Evolutionary conservation across 2,113 vertebrate species (phyloP).

Genomic region (Clinocottus analis): DNA sequence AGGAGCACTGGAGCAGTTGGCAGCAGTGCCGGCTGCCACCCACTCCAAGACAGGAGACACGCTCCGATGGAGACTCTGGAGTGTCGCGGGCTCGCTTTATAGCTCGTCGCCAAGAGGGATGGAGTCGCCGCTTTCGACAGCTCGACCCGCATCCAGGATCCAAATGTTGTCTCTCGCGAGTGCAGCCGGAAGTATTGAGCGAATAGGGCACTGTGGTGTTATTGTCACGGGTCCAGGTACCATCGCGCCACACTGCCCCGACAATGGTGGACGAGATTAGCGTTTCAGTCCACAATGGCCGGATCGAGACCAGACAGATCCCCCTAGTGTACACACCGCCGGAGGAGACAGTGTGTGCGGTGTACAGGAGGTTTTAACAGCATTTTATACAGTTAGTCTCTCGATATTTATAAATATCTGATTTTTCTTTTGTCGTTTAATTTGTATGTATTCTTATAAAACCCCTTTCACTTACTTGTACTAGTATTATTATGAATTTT

Average conservation of each 20-base stretch:
- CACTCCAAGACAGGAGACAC: slow-evolving; percentile 54
- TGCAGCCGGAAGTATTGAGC: background rate
- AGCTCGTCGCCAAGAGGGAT: slow-evolving; percentile 50
- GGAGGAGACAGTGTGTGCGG: background rate
- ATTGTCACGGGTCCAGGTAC: slow-evolving; percentile 14
- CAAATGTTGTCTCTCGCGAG: slow-evolving; percentile 20
- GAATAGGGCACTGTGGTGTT: background rate
- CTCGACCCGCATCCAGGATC: slow-evolving; percentile 32
- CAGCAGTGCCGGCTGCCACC: slow-evolving; percentile 40
- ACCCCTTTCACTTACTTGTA: background rate
- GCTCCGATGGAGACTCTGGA: slow-evolving; percentile 45
- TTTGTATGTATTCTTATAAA: background rate
- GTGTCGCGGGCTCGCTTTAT: slow-evolving; percentile 26
- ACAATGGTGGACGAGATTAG: slow-evolving; percentile 8
- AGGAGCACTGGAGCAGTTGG: slow-evolving; percentile 40
- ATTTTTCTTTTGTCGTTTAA: background rate
- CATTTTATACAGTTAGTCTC: background rate
- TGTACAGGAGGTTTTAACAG: background rate
- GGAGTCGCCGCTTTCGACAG: slow-evolving; percentile 30
- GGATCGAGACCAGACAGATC: background rate
- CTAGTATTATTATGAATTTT: background rate
- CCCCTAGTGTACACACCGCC: background rate
- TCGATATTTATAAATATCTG: too few relatives aligned
- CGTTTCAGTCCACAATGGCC: background rate
- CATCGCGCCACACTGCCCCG: background rate